These are phyloP conservation scores for Parascotia fuliginaria DNA, from an alignment of 2,888 invertebrate genomes.

Conservation along the genomic window DNA sequence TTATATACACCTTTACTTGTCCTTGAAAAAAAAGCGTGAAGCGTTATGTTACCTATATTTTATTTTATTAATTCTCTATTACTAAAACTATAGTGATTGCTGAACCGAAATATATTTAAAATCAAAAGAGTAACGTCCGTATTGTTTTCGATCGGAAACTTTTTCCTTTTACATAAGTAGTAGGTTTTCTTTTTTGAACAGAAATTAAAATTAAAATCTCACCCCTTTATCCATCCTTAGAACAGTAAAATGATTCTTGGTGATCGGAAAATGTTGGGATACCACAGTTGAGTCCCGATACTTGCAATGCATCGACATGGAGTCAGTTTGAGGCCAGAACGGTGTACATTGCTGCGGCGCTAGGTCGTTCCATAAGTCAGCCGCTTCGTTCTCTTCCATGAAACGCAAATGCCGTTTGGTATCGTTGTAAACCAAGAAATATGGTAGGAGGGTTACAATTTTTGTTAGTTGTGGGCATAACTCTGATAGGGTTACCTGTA, in stretches of 20 bases:
- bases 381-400: constrained; percentile 94
- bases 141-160: too few relatives aligned
- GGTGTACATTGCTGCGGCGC: constrained; percentile 88
- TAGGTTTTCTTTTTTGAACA: too few relatives aligned
- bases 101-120: too few relatives aligned
- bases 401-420: constrained; percentile 87
- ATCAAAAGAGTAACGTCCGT: too few relatives aligned
- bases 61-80: too few relatives aligned
- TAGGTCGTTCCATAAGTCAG: constrained; percentile 93
- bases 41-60: too few relatives aligned
- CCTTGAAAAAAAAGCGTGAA: too few relatives aligned
- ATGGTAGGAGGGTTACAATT: constrained; percentile 92
- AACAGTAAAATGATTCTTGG: constrained; percentile 89
- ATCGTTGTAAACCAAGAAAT: constrained; percentile 91
- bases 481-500: constrained; percentile 88
- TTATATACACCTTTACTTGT: too few relatives aligned
- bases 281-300: constrained; percentile 90
- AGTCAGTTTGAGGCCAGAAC: constrained; percentile 93
- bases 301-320: constrained; percentile 93
- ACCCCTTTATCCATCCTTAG: constrained; percentile 94
- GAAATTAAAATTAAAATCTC: too few relatives aligned
- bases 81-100: too few relatives aligned
- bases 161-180: too few relatives aligned
- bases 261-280: constrained; percentile 92
- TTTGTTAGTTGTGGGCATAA: constrained; percentile 91